phyloP scores from a whole-genome alignment of 2,797 vertebrate genomes.

The Pelochelys cantorii region DNA sequence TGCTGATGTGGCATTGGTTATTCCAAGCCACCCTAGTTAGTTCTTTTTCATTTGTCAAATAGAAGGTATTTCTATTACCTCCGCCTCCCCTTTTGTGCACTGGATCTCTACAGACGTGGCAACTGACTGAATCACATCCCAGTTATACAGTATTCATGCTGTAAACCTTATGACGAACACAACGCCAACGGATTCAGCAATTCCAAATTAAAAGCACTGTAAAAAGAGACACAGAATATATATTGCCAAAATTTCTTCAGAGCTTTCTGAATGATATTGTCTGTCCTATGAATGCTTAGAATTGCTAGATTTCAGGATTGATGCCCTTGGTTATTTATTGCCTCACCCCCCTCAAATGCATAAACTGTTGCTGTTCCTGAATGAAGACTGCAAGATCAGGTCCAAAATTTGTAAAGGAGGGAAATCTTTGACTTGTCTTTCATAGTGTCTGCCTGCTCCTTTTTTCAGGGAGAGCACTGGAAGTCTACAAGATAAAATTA shows the following conservation, averaged over 20 bases:
- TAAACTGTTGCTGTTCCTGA: not conserved
- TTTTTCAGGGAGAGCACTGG: not conserved
- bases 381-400: not conserved
- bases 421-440: not conserved
- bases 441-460: not conserved
- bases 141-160: conserved; percentile 50
- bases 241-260: not conserved
- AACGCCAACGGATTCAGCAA: conserved; percentile 22
- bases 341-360: not conserved
- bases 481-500: not conserved
- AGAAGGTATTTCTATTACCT: conserved; percentile 71
- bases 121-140: conserved; percentile 46
- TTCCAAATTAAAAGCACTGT: conserved; percentile 59
- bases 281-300: not conserved
- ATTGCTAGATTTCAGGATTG: not conserved
- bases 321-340: not conserved
- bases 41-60: conserved; percentile 41
- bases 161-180: not conserved
- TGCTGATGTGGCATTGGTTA: conserved; percentile 78
- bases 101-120: conserved; percentile 73
- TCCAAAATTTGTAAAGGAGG: not conserved
- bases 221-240: not conserved
- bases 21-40: conserved; percentile 51
- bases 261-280: fast-evolving
- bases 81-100: conserved; percentile 65